Evolutionary conservation across 2,888 invertebrate genomes (phyloP), one percentile per base, ranked within the genome.

Genomic region (Unio delphinus): DNA sequence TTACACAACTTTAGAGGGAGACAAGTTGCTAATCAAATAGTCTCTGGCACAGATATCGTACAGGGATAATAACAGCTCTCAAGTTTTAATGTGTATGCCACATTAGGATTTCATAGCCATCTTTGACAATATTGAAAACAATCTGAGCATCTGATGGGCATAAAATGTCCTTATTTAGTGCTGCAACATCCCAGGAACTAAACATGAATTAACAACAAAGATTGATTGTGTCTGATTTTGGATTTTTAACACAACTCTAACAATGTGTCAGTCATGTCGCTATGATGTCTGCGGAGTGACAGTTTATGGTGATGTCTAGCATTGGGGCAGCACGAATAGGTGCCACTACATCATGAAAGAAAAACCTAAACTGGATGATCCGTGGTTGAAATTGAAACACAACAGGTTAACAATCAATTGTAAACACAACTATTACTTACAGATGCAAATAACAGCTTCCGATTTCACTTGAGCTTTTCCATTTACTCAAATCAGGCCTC

Each of bases 381-480:
- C 61, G 18, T 69, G 64, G 28, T 55, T 65, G 17, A 61, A 66
- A 61, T 8, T 8, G 34, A 7, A 1, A 34, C 59, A 58, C 11
- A 61, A 55, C 8, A 34, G 61, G 8, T 45, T 62, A 2, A 62
- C 30, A 69, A 55, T 73, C 3, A 55, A 72, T 7, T 62, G 20
- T 54, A 57, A 63, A 30, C 74, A 73, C 55, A 64, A 61, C 3
- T 74, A 74, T 60, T 74, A 73, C 55, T 69, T 64, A 55, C 75
- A 77, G 64, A 64, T 79, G 17, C 75, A 77, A 57, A 68, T 67
- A n/a, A n/a, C n/a, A n/a, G n/a, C n/a, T n/a, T n/a, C n/a, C n/a
- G n/a, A n/a, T n/a, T n/a, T n/a, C n/a, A n/a, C n/a, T n/a, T n/a
- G n/a, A n/a, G n/a, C n/a, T n/a, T n/a, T n/a, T n/a, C n/a, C n/a